These are phyloP conservation scores for Ennomos quercinarius DNA, from an alignment of 2,888 invertebrate species.

Conservation along the genomic window DNA sequence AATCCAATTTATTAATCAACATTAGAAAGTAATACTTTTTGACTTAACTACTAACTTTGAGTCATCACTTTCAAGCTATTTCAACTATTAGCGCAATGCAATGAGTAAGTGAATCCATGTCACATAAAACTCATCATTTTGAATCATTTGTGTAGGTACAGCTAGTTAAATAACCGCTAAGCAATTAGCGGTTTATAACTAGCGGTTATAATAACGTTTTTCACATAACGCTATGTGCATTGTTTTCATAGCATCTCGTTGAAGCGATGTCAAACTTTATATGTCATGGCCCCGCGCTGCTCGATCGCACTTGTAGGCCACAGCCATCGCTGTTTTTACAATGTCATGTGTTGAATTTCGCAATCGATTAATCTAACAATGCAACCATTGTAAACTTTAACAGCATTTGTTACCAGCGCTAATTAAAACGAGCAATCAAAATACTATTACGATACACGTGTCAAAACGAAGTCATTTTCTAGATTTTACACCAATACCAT, in stretches of 20 bases:
- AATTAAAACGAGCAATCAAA: slow-evolving; percentile 25
- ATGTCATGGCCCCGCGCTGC: slow-evolving; percentile 78
- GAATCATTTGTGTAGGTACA: slow-evolving; percentile 16
- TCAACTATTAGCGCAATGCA: slow-evolving; percentile 26
- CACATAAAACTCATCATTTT: slow-evolving; percentile 22
- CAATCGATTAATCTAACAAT: slow-evolving; percentile 71
- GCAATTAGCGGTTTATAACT: slow-evolving; percentile 25
- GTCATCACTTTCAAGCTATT: slow-evolving; percentile 37
- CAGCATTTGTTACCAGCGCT: slow-evolving; percentile 43
- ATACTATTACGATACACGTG: slow-evolving; percentile 7
- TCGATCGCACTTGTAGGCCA: slow-evolving; percentile 83
- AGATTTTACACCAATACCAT: background rate
- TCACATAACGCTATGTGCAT: slow-evolving; percentile 57
- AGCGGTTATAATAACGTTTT: slow-evolving; percentile 48
- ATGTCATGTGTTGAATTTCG: slow-evolving; percentile 81
- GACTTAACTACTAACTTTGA: slow-evolving; percentile 8
- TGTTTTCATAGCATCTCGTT: slow-evolving; percentile 65
- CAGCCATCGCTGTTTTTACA: slow-evolving; percentile 77
- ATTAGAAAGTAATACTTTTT: slow-evolving; percentile 44
- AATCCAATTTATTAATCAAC: slow-evolving; percentile 60
- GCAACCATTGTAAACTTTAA: slow-evolving; percentile 55
- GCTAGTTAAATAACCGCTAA: background rate
- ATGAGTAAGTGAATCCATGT: slow-evolving; percentile 19
- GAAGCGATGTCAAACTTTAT: slow-evolving; percentile 75
- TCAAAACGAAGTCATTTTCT: slow-evolving; percentile 3